Conservation (phyloP, 2,888 invertebrate genomes). For the Heteromurus nitidus region DNA sequence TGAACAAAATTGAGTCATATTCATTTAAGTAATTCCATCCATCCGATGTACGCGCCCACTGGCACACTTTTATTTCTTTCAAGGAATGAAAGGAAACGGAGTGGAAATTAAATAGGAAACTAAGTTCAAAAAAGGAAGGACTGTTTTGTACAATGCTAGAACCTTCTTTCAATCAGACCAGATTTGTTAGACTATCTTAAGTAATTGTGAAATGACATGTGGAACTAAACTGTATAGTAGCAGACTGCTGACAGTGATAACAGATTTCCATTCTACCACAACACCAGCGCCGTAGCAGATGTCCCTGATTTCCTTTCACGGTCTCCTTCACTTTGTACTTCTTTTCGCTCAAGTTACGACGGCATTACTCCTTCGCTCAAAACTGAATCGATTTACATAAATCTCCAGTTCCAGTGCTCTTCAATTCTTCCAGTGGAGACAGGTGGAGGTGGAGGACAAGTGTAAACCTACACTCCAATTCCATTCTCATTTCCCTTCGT, state of each 20-base stretch:
- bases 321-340: neutral
- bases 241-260: neutral
- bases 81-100: no score
- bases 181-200: neutral
- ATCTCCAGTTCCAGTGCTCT: constrained; percentile 2
- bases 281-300: neutral
- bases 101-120: no score
- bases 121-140: no score
- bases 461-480: constrained; percentile 2
- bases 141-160: no score
- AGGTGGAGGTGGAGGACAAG: neutral
- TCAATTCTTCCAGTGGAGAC: neutral
- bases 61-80: no score
- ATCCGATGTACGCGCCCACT: no score
- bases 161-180: no score
- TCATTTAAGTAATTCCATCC: no score
- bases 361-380: neutral
- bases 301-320: neutral
- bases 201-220: neutral
- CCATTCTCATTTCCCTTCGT: constrained; percentile 2
- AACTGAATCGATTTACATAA: constrained; percentile 21
- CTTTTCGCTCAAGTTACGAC: neutral
- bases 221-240: neutral
- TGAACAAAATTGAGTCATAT: no score
- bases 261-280: neutral